phyloP scores from a whole-genome alignment of 1,140 invertebrate genomes.

The Ceratosolen solmsi region DNA sequence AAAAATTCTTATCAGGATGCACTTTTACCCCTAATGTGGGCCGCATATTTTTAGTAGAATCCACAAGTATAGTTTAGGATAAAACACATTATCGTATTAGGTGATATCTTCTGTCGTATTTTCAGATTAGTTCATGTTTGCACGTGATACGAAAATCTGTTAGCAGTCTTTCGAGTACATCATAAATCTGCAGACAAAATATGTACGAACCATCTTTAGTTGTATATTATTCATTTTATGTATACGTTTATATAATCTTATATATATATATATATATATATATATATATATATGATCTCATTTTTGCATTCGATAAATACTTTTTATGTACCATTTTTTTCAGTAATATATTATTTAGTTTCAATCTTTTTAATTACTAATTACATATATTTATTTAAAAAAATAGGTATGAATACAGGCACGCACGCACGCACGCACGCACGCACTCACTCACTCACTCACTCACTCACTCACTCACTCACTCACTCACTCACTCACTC shows the following conservation, averaged over 20 bases:
- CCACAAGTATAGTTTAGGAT: constrained; percentile 61
- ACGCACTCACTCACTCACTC: no score
- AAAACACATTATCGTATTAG: constrained; percentile 59
- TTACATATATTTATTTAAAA: no score
- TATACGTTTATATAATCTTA: no score
- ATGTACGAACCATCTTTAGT: neutral
- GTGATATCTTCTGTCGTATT: constrained; percentile 55
- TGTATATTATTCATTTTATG: neutral
- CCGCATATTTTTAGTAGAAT: constrained; percentile 58
- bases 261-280: neutral
- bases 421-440: no score
- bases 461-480: no score
- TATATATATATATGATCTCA: neutral
- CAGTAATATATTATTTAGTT: no score
- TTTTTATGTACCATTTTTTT: neutral
- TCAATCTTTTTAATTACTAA: no score
- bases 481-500: no score
- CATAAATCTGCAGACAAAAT: constrained; percentile 53
- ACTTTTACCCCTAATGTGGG: constrained; percentile 1
- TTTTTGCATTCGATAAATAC: neutral
- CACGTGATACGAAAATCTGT: constrained; percentile 59
- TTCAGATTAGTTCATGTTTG: constrained; percentile 66
- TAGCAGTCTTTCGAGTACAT: constrained; percentile 36
- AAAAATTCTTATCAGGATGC: constrained; percentile 43
- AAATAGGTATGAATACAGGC: no score